Conservation (phyloP, 2,113 vertebrate genomes). For the Caracal caracal region DNA sequence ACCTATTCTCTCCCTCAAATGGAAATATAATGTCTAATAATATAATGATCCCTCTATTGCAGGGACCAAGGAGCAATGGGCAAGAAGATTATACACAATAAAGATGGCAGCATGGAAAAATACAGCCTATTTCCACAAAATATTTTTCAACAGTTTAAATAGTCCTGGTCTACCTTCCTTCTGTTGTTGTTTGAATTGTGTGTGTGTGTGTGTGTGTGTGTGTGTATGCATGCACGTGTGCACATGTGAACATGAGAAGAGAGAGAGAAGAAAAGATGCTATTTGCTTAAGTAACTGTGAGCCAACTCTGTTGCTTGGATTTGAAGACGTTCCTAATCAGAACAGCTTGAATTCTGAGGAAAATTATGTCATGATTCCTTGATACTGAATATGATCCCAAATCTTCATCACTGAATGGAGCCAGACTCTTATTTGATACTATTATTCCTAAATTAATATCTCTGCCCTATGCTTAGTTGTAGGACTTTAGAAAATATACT, state of each 20-base stretch:
- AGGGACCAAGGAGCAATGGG: neutral
- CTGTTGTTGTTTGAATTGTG: neutral
- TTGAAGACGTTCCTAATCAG: constrained; percentile 14
- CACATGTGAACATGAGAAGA: neutral
- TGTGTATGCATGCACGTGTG: neutral
- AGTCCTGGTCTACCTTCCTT: neutral
- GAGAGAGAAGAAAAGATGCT: neutral
- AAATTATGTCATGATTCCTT: neutral
- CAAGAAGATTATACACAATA: neutral
- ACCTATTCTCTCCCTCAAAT: neutral
- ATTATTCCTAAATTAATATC: neutral
- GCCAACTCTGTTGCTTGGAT: neutral
- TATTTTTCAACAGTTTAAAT: neutral
- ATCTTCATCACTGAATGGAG: neutral
- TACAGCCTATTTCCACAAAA: neutral
- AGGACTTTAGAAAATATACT: constrained; percentile 13
- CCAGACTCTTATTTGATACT: neutral
- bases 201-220: neutral
- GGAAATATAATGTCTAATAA: neutral
- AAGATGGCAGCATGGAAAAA: neutral
- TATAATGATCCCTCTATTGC: neutral
- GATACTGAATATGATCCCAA: neutral
- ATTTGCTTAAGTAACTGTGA: neutral
- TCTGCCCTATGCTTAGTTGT: neutral
- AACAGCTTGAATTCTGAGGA: neutral